Evolutionary conservation across 2,888 invertebrate species (phyloP).

Genomic region (Apoda limacodes): DNA sequence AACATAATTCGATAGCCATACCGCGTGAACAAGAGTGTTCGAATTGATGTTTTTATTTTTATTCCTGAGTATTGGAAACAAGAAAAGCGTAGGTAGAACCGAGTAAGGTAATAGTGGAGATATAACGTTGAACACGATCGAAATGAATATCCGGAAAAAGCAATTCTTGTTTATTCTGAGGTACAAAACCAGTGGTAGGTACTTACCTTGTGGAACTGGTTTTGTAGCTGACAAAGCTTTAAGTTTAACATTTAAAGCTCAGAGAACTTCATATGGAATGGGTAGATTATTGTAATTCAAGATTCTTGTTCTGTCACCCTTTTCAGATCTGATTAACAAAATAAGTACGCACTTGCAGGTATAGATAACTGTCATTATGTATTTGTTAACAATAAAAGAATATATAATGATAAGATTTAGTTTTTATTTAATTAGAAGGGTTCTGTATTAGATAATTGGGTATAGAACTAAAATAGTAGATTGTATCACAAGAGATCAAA

Average conservation of each 20-base stretch:
- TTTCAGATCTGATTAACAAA: no score
- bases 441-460: no score
- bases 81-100: constrained; percentile 52
- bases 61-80: constrained; percentile 31
- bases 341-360: no score
- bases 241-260: constrained; percentile 33
- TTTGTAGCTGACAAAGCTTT: constrained; percentile 34
- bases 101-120: constrained; percentile 37
- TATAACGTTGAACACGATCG: constrained; percentile 36
- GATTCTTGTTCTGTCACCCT: constrained; percentile 45
- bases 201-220: constrained; percentile 33
- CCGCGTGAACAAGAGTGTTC: constrained; percentile 42
- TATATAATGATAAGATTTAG: no score
- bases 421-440: no score
- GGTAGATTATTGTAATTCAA: constrained; percentile 53
- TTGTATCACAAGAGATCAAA: no score
- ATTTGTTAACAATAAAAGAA: no score
- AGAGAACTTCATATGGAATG: constrained; percentile 36
- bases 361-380: no score
- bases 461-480: no score
- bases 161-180: constrained; percentile 19
- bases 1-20: constrained; percentile 46
- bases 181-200: constrained; percentile 20
- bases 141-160: constrained; percentile 40
- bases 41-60: constrained; percentile 15